Evolutionary conservation across 2,113 vertebrate genomes (phyloP).

Genomic region (Rhinolophus ferrumequinum): DNA sequence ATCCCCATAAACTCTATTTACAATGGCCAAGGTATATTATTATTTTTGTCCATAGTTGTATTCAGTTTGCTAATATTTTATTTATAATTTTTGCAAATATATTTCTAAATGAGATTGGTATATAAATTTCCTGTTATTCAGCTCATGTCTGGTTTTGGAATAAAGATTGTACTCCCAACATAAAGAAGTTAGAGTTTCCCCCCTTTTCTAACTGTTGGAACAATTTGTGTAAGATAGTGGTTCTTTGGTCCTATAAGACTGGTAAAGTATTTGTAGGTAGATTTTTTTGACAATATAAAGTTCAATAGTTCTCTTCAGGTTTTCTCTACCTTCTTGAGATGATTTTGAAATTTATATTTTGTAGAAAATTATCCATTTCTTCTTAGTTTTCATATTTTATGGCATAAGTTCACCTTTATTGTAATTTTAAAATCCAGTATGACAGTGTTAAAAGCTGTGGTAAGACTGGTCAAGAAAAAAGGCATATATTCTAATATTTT

Average conservation of each 20-base stretch:
- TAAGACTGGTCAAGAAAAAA: neutral
- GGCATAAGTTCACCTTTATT: neutral
- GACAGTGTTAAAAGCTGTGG: neutral
- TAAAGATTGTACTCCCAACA: neutral
- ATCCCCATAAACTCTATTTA: neutral
- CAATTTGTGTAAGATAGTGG: neutral
- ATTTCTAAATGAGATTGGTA: neutral
- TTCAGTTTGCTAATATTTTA: neutral
- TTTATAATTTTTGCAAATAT: neutral
- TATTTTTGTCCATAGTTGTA: slow-evolving; percentile 6
- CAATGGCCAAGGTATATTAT: neutral
- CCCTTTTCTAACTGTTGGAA: neutral
- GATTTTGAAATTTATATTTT: neutral
- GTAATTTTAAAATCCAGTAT: slow-evolving; percentile 21
- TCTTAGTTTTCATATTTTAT: slow-evolving; percentile 8
- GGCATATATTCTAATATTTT: neutral
- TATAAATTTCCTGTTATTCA: neutral
- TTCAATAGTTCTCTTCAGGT: neutral
- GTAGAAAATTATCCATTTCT: neutral
- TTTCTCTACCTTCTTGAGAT: neutral
- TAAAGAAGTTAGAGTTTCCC: neutral
- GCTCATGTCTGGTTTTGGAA: neutral
- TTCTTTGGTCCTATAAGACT: neutral
- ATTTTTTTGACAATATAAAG: neutral
- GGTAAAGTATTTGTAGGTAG: neutral